These are phyloP conservation scores for Periphyllus acericola DNA, from an alignment of 2,888 invertebrate species.

Conservation along the genomic window DNA sequence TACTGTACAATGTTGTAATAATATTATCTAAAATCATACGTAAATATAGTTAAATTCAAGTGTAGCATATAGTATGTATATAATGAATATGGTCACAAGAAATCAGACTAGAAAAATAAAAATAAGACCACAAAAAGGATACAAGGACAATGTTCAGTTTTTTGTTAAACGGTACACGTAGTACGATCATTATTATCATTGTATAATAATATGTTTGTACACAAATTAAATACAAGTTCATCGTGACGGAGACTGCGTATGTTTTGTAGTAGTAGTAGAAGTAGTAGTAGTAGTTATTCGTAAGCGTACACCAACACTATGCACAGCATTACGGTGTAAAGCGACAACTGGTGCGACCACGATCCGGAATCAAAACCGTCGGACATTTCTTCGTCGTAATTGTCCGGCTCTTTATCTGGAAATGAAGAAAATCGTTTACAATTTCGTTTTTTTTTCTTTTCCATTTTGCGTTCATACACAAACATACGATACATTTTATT, in stretches of 20 bases:
- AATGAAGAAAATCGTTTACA: not conserved
- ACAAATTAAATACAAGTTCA: too few species aligned
- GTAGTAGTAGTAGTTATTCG: not conserved
- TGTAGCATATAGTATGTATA: not conserved
- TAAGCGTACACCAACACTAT: not conserved
- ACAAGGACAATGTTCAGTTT: not conserved
- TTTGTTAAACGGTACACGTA: too few species aligned
- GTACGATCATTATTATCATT: too few species aligned
- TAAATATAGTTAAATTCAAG: not conserved
- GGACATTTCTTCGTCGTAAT: conserved; percentile 22
- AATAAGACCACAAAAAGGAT: not conserved
- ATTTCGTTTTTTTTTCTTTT: too few species aligned
- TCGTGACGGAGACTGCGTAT: too few species aligned
- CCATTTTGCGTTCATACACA: too few species aligned
- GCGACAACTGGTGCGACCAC: not conserved
- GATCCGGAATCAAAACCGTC: conserved; percentile 50
- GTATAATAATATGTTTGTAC: too few species aligned
- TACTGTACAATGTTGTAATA: not conserved
- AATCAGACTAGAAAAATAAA: conserved; percentile 14
- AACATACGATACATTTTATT: too few species aligned
- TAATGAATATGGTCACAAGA: not conserved
- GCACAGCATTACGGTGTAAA: not conserved
- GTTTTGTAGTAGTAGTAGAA: too few species aligned
- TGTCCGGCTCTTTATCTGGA: conserved; percentile 13
- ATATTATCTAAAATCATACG: not conserved